Evolutionary conservation across 2,113 vertebrate species (phyloP), one percentile per base, ranked within the genome.

Genomic region (Martes martes): DNA sequence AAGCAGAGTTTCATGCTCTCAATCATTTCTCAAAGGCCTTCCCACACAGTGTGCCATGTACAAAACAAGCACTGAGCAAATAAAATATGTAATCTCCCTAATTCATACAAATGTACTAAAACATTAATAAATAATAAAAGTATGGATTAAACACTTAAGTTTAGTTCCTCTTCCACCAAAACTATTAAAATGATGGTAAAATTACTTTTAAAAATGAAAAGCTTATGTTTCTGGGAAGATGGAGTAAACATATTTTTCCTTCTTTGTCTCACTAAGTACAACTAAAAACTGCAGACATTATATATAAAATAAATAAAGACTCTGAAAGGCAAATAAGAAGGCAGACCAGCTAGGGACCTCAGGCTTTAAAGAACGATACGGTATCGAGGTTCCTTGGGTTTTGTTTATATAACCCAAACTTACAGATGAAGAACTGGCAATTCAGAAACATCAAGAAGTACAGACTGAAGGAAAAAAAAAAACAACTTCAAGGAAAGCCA

Each of bases 41-140:
- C 73, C 69, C 86, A 79, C 69, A 18, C 84, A 79, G 63, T 42
- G 52, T 21, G 50, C 52, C 52, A 52, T 86, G 52, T 86, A 80
- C 39, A 91, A 95, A 91, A 80, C 11, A 86, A 91, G 19, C 81
- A 86, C 52, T 69, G 71, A 57, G 69, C 45, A 95, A 91, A 73
- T 76, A 28, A 89, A 23, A 63, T 65, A 89, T n/a, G 52, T 59
- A 39, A 55, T 83, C 45, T 55, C 26, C 79, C 79, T 76, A 76
- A 95, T 55, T 95, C 87, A 65, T 26, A 76, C 45, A 84, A 76
- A 84, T n/a, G 45, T 45, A 57, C 89, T 74, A 33, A 74, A 83
- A 86, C 42, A 73, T 39, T 82, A 79, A 86, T 45, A 89, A 92
- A 36, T 57, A n/a, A 74, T 18, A 67, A 78, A 65, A 73, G 19